phyloP scores from a whole-genome alignment of 2,888 invertebrate species.

The Philonicus albiceps region DNA sequence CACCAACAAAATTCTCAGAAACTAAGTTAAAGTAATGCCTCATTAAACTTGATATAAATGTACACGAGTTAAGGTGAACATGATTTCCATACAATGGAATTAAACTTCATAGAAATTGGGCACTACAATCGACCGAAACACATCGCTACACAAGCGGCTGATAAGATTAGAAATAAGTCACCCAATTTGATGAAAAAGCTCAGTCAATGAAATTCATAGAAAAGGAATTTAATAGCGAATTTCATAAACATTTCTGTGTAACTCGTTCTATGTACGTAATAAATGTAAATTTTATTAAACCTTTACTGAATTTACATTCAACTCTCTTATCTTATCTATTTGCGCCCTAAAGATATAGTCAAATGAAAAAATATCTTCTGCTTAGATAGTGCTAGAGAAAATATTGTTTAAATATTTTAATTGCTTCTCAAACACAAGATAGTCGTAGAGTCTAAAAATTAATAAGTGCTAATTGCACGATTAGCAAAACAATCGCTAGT shows the following conservation, averaged over 20 bases:
- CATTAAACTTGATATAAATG: background rate
- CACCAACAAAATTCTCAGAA: background rate
- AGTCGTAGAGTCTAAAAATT: background rate
- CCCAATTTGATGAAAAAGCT: background rate
- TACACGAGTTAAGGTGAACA: background rate
- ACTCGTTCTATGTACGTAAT: background rate
- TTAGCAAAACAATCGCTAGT: background rate
- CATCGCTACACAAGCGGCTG: background rate
- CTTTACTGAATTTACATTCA: background rate
- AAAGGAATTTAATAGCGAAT: background rate
- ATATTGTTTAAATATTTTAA: background rate
- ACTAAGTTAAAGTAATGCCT: background rate
- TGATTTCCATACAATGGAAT: background rate
- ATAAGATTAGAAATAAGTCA: background rate
- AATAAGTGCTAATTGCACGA: background rate
- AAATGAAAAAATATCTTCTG: background rate
- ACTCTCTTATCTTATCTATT: background rate
- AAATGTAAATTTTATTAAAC: background rate
- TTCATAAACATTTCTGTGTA: background rate
- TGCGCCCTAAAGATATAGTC: background rate
- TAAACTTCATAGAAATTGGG: background rate
- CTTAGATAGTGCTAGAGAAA: background rate
- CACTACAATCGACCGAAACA: background rate
- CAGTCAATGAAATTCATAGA: background rate
- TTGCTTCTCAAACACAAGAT: background rate